Conservation (phyloP, 2,888 invertebrate genomes). For the Clivina fossor region DNA sequence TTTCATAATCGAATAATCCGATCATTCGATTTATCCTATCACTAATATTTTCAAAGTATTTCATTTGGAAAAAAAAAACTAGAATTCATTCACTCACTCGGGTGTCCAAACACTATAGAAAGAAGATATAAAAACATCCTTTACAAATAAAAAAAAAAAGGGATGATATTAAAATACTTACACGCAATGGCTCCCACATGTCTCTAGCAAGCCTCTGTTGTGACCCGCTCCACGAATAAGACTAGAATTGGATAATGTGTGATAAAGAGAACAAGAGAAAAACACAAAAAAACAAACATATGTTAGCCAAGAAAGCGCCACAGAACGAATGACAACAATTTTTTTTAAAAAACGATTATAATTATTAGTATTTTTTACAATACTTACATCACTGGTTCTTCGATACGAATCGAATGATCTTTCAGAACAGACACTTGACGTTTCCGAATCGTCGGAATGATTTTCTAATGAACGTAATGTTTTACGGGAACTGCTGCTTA, state of each 20-base stretch:
- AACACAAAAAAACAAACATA: conserved; percentile 13
- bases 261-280: conserved; percentile 15
- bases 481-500: conserved; percentile 47
- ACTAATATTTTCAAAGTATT: no score
- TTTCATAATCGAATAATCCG: no score
- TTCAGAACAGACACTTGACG: conserved; percentile 94
- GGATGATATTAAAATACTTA: no score
- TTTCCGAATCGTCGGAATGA: conserved; percentile 87
- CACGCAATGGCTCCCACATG: conserved; percentile 59
- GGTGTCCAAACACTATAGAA: no score
- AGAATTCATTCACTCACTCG: no score
- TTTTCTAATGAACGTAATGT: conserved; percentile 61
- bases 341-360: conserved; percentile 26
- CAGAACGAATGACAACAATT: conserved; percentile 29
- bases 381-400: conserved; percentile 77
- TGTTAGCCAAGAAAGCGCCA: conserved; percentile 17
- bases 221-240: conserved; percentile 82
- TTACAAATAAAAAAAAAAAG: no score
- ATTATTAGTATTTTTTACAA: conserved; percentile 18
- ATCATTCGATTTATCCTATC: no score
- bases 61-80: no score
- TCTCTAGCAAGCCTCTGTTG: conserved; percentile 71
- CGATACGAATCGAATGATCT: conserved; percentile 81
- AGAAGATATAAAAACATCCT: no score
- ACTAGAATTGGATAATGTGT: conserved; percentile 54